Percentiles rank a stretch among this genome's conserved stretches.
Conservation (phyloP, 1,140 invertebrate genomes). For the Hylaeus volcanicus region DNA sequence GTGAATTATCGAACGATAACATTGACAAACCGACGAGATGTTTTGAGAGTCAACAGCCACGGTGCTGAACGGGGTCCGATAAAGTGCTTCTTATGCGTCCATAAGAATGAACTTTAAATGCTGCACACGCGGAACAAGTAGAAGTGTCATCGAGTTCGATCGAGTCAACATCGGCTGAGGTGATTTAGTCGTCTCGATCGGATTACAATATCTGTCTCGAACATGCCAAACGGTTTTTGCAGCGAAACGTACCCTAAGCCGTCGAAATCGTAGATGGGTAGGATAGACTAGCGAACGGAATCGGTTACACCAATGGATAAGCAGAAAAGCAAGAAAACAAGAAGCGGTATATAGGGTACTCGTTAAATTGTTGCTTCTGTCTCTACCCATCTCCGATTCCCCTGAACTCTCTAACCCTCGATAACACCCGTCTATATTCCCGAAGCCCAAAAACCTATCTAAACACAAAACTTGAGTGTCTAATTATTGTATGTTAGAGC, state of each 20-base stretch:
- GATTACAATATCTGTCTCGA: constrained; percentile 31
- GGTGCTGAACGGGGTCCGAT: not conserved
- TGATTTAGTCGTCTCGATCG: not conserved
- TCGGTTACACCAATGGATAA: not conserved
- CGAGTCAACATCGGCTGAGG: not conserved
- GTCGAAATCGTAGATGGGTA: not conserved
- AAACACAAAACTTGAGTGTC: constrained; percentile 58
- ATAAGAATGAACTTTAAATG: constrained; percentile 7
- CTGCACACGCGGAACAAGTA: constrained; percentile 8
- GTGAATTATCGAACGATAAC: not conserved
- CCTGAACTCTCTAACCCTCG: not conserved
- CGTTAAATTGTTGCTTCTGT: constrained; percentile 33
- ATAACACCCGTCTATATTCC: constrained; percentile 1
- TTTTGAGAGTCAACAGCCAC: not conserved
- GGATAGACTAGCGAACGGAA: not conserved
- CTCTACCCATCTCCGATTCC: not conserved
- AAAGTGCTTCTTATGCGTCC: not conserved
- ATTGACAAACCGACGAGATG: not conserved
- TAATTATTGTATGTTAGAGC: constrained; percentile 79
- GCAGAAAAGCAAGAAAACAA: not conserved
- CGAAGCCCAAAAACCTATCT: constrained; percentile 17
- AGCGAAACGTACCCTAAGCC: constrained; percentile 52
- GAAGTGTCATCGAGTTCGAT: constrained; percentile 13
- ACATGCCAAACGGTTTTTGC: constrained; percentile 29
- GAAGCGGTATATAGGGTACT: constrained; percentile 56